Percentiles rank a stretch among this genome's conserved stretches.
Evolutionary conservation across 2,797 vertebrate species (phyloP).

Genomic region (Crenichthys baileyi): DNA sequence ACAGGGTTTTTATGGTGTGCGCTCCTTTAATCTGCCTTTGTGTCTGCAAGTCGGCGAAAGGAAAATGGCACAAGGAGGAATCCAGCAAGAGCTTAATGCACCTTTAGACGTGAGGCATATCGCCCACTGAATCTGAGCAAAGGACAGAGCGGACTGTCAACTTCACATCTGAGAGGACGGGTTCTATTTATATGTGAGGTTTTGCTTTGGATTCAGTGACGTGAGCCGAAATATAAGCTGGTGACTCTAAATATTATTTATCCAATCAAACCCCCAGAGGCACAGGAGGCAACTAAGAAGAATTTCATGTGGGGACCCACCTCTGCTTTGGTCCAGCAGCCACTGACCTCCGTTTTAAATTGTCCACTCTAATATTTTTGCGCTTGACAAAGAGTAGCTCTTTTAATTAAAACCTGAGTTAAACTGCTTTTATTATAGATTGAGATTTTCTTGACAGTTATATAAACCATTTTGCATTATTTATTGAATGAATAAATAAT

Average conservation of each 20-base stretch:
- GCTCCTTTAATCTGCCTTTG: conserved; percentile 77
- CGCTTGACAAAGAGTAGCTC: background rate
- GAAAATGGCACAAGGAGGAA: conserved; percentile 76
- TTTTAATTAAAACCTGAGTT: background rate
- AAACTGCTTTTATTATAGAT: background rate
- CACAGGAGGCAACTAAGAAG: background rate
- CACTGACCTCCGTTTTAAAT: too few relatives aligned
- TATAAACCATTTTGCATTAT: background rate
- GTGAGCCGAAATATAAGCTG: background rate
- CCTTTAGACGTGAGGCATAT: conserved; percentile 69
- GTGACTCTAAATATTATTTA: background rate
- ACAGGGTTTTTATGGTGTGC: conserved; percentile 75
- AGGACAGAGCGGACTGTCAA: conserved; percentile 53
- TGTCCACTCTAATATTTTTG: too few relatives aligned
- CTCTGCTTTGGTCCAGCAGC: background rate
- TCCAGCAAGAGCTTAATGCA: conserved; percentile 75
- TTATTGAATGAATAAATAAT: background rate
- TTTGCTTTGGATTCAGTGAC: background rate
- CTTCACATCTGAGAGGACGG: conserved; percentile 54
- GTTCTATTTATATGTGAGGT: conserved; percentile 53
- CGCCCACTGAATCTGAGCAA: conserved; percentile 50
- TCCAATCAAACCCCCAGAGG: background rate
- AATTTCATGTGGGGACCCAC: background rate
- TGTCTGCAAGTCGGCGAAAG: conserved; percentile 72
- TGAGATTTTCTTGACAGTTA: background rate